Evolutionary conservation across 2,888 invertebrate species (phyloP).

Genomic region (Apomyelois bistriatella): DNA sequence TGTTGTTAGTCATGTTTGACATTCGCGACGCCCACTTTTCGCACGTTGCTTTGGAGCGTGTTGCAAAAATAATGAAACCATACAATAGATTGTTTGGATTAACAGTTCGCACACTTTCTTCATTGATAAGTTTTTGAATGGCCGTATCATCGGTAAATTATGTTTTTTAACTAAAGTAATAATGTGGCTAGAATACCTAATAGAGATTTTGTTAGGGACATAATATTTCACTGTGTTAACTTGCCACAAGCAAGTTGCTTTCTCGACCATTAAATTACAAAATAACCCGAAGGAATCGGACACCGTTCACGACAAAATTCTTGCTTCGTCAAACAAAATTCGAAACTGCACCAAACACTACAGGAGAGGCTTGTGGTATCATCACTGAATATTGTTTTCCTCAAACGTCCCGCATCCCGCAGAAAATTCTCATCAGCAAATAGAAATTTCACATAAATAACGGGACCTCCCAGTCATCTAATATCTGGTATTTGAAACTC

Average conservation of each 20-base stretch:
- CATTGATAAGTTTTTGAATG: background rate
- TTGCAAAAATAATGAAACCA: background rate
- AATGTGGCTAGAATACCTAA: background rate
- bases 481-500: background rate
- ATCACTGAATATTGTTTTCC: too few relatives aligned
- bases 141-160: background rate
- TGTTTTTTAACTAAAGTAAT: background rate
- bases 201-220: too few relatives aligned
- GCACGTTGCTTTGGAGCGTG: background rate
- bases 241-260: too few relatives aligned
- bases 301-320: too few relatives aligned
- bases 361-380: too few relatives aligned
- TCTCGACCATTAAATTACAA: too few relatives aligned
- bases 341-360: too few relatives aligned
- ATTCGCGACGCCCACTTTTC: slow-evolving; percentile 1
- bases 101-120: background rate
- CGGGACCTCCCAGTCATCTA: background rate
- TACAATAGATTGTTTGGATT: slow-evolving; percentile 4
- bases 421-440: too few relatives aligned
- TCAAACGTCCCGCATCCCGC: too few relatives aligned
- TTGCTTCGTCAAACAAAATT: too few relatives aligned
- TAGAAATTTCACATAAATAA: background rate
- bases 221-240: too few relatives aligned
- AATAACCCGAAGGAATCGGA: too few relatives aligned
- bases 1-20: slow-evolving; percentile 4